A percentile compares a stretch with the other conserved stretches of the same genome.
Conservation (phyloP, 2,888 invertebrate species). For the Bugula neritina region DNA sequence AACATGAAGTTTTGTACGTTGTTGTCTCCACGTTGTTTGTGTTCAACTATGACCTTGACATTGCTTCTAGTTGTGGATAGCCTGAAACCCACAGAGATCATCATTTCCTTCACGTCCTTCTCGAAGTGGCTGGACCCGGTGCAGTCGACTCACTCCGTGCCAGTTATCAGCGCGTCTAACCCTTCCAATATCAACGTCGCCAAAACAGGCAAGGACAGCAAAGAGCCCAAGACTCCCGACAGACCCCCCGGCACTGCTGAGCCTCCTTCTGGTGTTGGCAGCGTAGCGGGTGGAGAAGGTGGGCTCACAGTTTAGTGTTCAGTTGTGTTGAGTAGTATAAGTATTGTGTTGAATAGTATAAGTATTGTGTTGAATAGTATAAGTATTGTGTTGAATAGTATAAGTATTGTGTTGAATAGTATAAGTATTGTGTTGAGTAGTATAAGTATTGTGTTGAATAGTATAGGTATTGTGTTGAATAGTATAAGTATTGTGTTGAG, state of each 20-base stretch:
- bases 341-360: too few species aligned
- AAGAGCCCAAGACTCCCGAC: constrained; percentile 18
- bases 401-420: too few species aligned
- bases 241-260: constrained; percentile 17
- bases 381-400: too few species aligned
- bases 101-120: constrained; percentile 48
- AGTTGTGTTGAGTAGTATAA: too few species aligned
- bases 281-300: neutral
- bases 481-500: too few species aligned
- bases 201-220: constrained; percentile 9
- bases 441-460: too few species aligned
- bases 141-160: constrained; percentile 30
- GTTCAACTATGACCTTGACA: too few species aligned
- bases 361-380: too few species aligned
- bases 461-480: too few species aligned
- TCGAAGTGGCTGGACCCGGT: constrained; percentile 50
- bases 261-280: neutral
- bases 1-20: too few species aligned
- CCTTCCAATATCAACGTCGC: constrained; percentile 2
- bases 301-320: neutral
- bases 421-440: too few species aligned
- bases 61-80: constrained; percentile 47
- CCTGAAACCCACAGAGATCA: constrained; percentile 49
- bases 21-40: too few species aligned
- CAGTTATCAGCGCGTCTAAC: neutral